A percentile compares a stretch with the other conserved stretches of the same genome.
Evolutionary conservation across 2,888 invertebrate genomes (phyloP).

Genomic region (Sacculina carcini): DNA sequence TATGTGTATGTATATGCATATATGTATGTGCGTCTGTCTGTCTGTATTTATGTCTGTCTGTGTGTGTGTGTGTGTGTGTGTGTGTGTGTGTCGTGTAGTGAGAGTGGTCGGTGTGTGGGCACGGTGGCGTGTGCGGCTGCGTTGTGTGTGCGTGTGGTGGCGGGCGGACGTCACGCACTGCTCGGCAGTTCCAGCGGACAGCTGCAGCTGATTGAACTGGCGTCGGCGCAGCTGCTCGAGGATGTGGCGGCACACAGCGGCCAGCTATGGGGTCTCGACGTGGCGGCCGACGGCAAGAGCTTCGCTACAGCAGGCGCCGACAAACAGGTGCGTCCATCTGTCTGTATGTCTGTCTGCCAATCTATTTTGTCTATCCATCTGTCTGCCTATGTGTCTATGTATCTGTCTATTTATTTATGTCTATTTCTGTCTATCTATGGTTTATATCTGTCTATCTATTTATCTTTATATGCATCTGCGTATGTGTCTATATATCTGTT

Average conservation of each 20-base stretch:
- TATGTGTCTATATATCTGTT: too few relatives aligned
- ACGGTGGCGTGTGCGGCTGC: not conserved
- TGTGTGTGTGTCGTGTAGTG: not conserved
- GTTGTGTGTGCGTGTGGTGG: constrained; percentile 47
- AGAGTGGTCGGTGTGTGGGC: not conserved
- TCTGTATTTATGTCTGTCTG: too few relatives aligned
- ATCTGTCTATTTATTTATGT: too few relatives aligned
- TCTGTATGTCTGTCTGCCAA: too few relatives aligned
- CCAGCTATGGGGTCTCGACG: constrained; percentile 49
- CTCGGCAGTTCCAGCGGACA: constrained; percentile 61
- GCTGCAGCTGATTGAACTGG: constrained; percentile 56
- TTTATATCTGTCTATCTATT: too few relatives aligned
- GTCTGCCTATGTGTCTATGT: too few relatives aligned
- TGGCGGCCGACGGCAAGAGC: constrained; percentile 49
- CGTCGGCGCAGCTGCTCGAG: constrained; percentile 52
- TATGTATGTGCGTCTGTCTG: too few relatives aligned
- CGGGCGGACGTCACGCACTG: constrained; percentile 68
- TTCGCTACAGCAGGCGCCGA: constrained; percentile 6
- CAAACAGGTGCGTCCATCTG: not conserved
- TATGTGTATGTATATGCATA: too few relatives aligned
- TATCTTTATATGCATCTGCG: too few relatives aligned
- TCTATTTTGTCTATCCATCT: too few relatives aligned
- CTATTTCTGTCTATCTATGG: too few relatives aligned
- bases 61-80: not conserved
- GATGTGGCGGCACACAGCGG: constrained; percentile 48